These are phyloP conservation scores for Leucozona laternaria DNA, from an alignment of 2,888 invertebrate species.

Conservation along the genomic window DNA sequence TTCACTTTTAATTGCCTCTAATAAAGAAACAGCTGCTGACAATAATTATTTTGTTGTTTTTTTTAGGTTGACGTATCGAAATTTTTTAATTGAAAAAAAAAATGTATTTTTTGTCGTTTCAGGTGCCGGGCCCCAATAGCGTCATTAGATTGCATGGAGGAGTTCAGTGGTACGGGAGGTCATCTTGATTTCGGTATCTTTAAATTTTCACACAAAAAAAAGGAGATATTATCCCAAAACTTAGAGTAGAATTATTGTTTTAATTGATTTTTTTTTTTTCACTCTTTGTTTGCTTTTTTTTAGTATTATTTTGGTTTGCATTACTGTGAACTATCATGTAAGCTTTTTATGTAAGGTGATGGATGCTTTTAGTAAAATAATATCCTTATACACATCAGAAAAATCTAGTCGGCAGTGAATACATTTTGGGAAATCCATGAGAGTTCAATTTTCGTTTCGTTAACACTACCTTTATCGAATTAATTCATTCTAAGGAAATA, in stretches of 20 bases:
- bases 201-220: constrained; percentile 64
- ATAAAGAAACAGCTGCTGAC: background rate
- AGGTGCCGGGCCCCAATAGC: constrained; percentile 97
- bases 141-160: constrained; percentile 97
- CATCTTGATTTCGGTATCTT: constrained; percentile 84
- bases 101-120: constrained; percentile 77
- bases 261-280: constrained; percentile 21
- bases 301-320: background rate
- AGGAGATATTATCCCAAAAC: constrained; percentile 79
- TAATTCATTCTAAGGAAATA: no score
- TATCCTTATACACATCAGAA: background rate
- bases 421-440: background rate
- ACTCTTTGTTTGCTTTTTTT: no score
- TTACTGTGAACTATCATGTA: background rate
- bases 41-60: constrained; percentile 9
- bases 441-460: background rate
- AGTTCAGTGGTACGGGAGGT: constrained; percentile 90
- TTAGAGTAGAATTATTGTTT: constrained; percentile 38
- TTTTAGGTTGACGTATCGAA: background rate
- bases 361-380: constrained; percentile 2
- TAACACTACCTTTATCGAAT: background rate
- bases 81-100: background rate
- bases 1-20: constrained; percentile 43
- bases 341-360: background rate
- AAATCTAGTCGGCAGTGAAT: background rate